Base-by-base conservation (phyloP, 2,888 invertebrate genomes). In the Hydrotaea cyrtoneurina region DNA sequence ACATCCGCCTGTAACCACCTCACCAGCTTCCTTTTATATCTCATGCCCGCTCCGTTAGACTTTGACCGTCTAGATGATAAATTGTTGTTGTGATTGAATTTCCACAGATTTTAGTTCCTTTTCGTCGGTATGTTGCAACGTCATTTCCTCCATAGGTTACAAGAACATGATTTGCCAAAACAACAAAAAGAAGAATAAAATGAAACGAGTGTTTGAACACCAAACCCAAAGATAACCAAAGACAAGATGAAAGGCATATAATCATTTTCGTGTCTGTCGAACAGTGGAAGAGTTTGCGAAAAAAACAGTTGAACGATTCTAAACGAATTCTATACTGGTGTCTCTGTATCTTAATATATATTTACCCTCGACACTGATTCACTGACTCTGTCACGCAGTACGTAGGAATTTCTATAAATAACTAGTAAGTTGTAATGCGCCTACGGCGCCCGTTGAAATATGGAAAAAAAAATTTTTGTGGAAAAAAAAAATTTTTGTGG, bases 81-180 rank as follows among this genome's bases (percentile, higher is more conserved):
- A 82, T 84, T 80, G 78, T 73, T 80, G 64, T 62, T 80, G 46
- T 71, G 82, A 77, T 85, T 76, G 79, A 79, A 77, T 81, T 82
- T 85, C 36, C 11, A 13, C 66, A 79, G 73, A 66, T 71, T 80
- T 50, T 46, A 23, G 13, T 57, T 69, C 50, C 3, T 43, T 43
- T 17, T 26, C 39, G 26, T 31, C 59, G 17, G 71, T 78, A 82
- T 76, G n/a, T 73, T 76, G 78, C 57, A 74, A 46, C 73, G 55
- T 80, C 80, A 83, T 80, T 78, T 76, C 11, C 26, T 76, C 55
- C 50, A 73, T 39, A 73, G 76, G 62, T 59, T 71, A 43, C 31
- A 36, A 75, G 71, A 36, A 78, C 71, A 72, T 81, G 78, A 66
- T 62, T 81, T 76, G 39, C 73, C 21, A 79, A 77, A 31, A 31